Evolutionary conservation across 2,797 vertebrate species (phyloP).

Genomic region (Eulemur albifrons): DNA sequence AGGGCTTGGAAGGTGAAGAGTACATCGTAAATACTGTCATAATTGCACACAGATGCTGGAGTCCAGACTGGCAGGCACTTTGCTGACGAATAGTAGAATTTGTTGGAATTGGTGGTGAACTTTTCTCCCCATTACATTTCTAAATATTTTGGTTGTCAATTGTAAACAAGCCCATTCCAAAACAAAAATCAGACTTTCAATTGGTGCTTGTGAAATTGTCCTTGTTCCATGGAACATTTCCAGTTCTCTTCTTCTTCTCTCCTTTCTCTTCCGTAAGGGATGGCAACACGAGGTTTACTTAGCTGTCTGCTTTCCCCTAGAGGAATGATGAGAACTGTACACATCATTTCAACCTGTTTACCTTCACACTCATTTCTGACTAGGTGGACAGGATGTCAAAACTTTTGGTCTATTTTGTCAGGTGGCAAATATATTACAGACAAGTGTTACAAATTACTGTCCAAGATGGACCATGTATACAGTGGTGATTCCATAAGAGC

Average conservation of each 20-base stretch:
- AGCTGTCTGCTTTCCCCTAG: neutral
- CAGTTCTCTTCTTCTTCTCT: neutral
- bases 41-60: slow-evolving; percentile 62
- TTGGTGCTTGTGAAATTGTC: slow-evolving; percentile 21
- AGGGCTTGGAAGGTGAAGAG: slow-evolving; percentile 17
- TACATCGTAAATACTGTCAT: neutral
- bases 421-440: neutral
- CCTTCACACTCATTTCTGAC: neutral
- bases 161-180: slow-evolving; percentile 65
- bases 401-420: neutral
- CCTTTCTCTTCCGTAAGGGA: neutral
- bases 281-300: neutral
- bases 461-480: neutral
- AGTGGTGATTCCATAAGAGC: neutral
- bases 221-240: neutral
- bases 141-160: slow-evolving; percentile 74
- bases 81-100: slow-evolving; percentile 69
- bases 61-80: slow-evolving; percentile 27
- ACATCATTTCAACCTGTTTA: neutral
- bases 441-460: neutral
- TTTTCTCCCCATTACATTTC: slow-evolving; percentile 59
- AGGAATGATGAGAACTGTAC: neutral
- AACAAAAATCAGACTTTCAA: slow-evolving; percentile 26
- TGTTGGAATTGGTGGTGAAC: slow-evolving; percentile 42
- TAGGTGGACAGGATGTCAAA: neutral